Base-by-base conservation (phyloP, 2,888 invertebrate genomes). In the Thelaira solivaga region DNA sequence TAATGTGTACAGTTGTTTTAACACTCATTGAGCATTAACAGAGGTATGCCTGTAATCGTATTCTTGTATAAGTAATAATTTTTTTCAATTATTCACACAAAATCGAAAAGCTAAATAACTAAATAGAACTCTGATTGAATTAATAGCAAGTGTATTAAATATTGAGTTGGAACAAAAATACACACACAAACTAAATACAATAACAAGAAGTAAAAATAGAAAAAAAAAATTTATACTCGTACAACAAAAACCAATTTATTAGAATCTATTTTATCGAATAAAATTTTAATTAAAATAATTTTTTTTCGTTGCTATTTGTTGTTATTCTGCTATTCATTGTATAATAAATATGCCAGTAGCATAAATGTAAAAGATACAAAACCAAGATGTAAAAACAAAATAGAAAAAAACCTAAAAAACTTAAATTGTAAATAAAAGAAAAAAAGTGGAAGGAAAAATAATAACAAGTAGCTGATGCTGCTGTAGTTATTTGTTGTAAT, bases 211-310 rank as follows among this genome's bases (percentile, higher is more conserved):
- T 29, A 57, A 22, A 53, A 43, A 39, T 53, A 29, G 2, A 24
- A 53, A 1, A 57, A 59, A 36, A 55, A 59, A 18, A 39, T 6
- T 16, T n/a, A 29, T 4, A 20, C 3, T 13, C 13, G 13, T 49
- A 59, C 36, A 65, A 59, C 59, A 67, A 71, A 65, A 71, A 75
- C 71, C 73, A 80, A 80, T 73, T 80, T 80, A 76, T 76, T 76
- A 73, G 61, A 76, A 80, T 80, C 73, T 65, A 76, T 76, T 80
- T 76, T 73, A 76, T 80, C 76, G 67, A 76, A 76, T 73, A 73
- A 69, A 73, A 73, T 73, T 80, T 80, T 80, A 76, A 80, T 73
- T 80, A 76, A 80, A 80, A 76, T 65, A 39, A 51, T 73, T 53
- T 61, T 67, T 65, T 47, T 76, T n/a, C 31, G 16, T 51, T 36